A percentile compares a stretch with the other conserved stretches of the same genome.
Evolutionary conservation across 2,113 vertebrate genomes (phyloP).

Genomic region (Guaruba guarouba): DNA sequence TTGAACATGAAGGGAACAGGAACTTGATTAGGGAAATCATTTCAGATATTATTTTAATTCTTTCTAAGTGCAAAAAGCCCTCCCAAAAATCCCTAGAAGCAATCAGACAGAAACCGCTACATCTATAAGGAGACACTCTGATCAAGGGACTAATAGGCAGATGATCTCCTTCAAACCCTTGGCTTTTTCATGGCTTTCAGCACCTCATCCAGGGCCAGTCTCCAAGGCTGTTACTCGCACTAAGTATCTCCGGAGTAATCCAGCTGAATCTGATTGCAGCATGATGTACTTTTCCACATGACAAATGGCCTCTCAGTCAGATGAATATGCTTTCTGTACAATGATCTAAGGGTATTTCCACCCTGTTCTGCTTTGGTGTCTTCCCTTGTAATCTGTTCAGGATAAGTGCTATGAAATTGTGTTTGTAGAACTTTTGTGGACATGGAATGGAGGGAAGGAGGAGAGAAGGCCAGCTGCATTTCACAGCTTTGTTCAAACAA

Average conservation of each 20-base stretch:
- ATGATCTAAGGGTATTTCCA: neutral
- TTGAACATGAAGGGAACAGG: slow-evolving; percentile 49
- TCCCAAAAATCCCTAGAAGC: neutral
- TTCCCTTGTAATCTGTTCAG: neutral
- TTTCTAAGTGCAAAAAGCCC: slow-evolving; percentile 5
- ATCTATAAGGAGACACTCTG: neutral
- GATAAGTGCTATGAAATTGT: neutral
- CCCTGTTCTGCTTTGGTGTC: neutral
- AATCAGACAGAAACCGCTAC: neutral
- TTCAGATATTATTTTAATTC: slow-evolving; percentile 53
- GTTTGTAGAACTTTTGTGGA: neutral
- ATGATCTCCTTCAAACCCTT: neutral
- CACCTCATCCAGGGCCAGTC: neutral
- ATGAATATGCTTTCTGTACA: neutral
- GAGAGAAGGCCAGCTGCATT: neutral
- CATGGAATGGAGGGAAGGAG: neutral
- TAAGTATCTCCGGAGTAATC: neutral
- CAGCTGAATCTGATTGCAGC: neutral
- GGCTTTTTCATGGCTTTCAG: neutral
- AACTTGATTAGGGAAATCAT: slow-evolving; percentile 64
- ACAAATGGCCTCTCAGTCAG: neutral
- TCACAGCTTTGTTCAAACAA: neutral
- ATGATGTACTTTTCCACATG: neutral
- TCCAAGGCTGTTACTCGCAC: neutral
- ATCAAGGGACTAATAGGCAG: neutral